Evolutionary conservation across 1,140 invertebrate genomes (phyloP).

Genomic region (Lepidurus packardi): DNA sequence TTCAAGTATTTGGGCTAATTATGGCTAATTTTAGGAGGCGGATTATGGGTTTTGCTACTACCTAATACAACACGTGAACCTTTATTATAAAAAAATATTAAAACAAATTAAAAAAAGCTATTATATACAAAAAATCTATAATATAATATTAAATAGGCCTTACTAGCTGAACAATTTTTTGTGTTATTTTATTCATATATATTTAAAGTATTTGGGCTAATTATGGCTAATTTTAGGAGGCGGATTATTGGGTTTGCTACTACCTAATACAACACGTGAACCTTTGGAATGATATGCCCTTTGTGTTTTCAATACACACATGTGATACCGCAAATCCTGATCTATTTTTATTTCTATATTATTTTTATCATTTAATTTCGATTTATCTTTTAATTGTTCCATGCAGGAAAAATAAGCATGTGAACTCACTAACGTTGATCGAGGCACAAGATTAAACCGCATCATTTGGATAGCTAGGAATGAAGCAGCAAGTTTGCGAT

Average conservation of each 20-base stretch:
- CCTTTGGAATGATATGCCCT: slow-evolving; percentile 60
- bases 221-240: slow-evolving; percentile 52
- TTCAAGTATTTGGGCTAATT: neutral
- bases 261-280: slow-evolving; percentile 77
- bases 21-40: slow-evolving; percentile 55
- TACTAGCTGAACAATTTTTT: neutral
- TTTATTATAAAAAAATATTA: too few relatives aligned
- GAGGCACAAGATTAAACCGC: too few relatives aligned
- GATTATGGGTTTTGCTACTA: slow-evolving; percentile 72
- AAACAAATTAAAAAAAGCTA: too few relatives aligned
- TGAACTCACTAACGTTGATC: neutral
- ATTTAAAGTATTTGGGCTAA: neutral
- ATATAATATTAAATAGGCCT: too few relatives aligned
- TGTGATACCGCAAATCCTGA: neutral
- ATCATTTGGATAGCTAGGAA: too few relatives aligned
- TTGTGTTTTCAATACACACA: neutral
- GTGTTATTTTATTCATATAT: neutral
- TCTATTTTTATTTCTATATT: neutral
- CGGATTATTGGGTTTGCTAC: slow-evolving; percentile 71
- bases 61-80: slow-evolving; percentile 78
- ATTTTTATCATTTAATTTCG: too few relatives aligned
- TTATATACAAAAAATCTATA: too few relatives aligned
- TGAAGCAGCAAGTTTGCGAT: too few relatives aligned
- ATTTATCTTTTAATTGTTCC: neutral
- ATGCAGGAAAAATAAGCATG: neutral